Evolutionary conservation across 2,888 invertebrate genomes (phyloP), one percentile per base, ranked within the genome.

Genomic region (Lasioglossum figueresi): DNA sequence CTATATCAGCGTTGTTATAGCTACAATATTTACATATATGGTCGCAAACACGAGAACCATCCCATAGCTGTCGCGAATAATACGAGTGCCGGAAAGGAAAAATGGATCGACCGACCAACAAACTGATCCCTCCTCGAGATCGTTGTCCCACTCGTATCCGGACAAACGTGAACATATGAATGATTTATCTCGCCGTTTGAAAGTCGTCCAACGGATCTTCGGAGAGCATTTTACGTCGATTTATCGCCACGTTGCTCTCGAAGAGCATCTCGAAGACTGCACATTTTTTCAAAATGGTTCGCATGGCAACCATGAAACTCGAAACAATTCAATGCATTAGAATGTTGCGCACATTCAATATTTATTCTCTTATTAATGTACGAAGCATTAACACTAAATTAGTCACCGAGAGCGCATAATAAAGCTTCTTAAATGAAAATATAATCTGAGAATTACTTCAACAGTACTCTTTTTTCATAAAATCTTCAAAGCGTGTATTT

Each of bases 141-240:
- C 48, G 40, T 59, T 72, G 71, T 43, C 10, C 19, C 66, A 63
- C 31, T 56, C 45, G 78, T 74, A 78, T 78, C 74, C 82, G 82
- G 70, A 82, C 74, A 78, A 84, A 84, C 77, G 82, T 43, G 82
- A 82, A 78, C 82, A 82, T 78, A 84, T 82, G 79, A 85, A 83
- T 83, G 84, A 85, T 85, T 85, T 85, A 83, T 83, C 66, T 31
- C 63, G 48, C 48, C 83, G 83, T 79, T 85, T 43, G 79, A 83
- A 85, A 83, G 73, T 83, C 84, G 73, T 79, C 75, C 71, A 74
- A 76, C 79, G 56, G 76, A 83, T 83, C 76, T 59, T 79, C 79
- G 68, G 73, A 83, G 59, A 79, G 76, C 59, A 73, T 72, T 83
- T 83, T 27, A 19, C 76, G 79, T 27, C 83, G 83, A 85, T 85